phyloP scores from a whole-genome alignment of 2,113 vertebrate genomes.

The Aplodontia rufa region DNA sequence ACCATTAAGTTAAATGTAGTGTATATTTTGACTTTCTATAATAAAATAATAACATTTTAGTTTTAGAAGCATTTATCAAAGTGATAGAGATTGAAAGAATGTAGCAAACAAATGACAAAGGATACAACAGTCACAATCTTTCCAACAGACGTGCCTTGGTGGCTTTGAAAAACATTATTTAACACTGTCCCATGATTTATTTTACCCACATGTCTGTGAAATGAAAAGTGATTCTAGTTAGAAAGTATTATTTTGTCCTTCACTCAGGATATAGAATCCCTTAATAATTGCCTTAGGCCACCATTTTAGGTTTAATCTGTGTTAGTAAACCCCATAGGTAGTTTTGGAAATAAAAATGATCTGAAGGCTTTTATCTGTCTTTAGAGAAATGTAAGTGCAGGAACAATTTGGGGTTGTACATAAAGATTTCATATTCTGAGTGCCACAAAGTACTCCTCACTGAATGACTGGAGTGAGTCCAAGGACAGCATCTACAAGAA shows the following conservation, averaged over 20 bases:
- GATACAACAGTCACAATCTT: background rate
- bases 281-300: background rate
- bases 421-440: background rate
- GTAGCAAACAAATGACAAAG: background rate
- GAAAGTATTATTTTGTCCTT: conserved; percentile 4
- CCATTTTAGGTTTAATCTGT: background rate
- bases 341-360: background rate
- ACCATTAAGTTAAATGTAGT: background rate
- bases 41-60: background rate
- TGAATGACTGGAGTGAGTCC: background rate
- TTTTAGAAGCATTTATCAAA: background rate
- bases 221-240: background rate
- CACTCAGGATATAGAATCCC: background rate
- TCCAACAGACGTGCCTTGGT: background rate
- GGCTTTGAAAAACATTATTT: background rate
- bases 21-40: background rate
- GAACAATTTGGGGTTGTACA: background rate
- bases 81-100: background rate
- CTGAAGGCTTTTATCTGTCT: background rate
- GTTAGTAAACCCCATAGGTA: background rate
- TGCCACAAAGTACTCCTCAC: background rate
- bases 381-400: background rate
- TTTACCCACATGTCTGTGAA: background rate
- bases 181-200: background rate
- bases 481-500: background rate